Percentiles rank a stretch among this genome's conserved stretches.
Conservation (phyloP, 2,888 invertebrate species). For the Drosophila recens region DNA sequence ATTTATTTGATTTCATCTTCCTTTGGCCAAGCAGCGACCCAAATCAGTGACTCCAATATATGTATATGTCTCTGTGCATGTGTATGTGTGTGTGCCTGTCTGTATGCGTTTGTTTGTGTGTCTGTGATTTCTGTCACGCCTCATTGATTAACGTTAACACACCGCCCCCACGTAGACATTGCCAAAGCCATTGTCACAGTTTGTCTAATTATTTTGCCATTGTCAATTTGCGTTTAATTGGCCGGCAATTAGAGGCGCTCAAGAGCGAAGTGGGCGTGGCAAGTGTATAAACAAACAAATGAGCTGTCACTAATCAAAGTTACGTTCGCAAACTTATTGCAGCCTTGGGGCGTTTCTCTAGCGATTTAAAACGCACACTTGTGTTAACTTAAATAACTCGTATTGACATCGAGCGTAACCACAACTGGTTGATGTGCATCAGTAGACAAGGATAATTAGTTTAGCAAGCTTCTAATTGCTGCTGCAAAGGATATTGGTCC, state of each 20-base stretch:
- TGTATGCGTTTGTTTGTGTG: constrained; percentile 7
- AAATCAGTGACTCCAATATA: constrained; percentile 47
- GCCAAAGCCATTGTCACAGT: constrained; percentile 33
- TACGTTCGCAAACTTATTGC: constrained; percentile 11
- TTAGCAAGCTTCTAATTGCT: constrained; percentile 71
- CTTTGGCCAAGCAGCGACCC: constrained; percentile 42
- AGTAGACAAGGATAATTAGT: constrained; percentile 60
- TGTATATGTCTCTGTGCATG: constrained; percentile 1
- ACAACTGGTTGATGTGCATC: constrained; percentile 26
- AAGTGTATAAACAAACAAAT: constrained; percentile 38
- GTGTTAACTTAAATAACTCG: constrained; percentile 5
- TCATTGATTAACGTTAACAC: constrained; percentile 44
- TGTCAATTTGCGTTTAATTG: constrained; percentile 78
- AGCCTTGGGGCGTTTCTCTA: not conserved
- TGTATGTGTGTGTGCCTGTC: constrained; percentile 12
- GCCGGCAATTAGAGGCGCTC: constrained; percentile 59
- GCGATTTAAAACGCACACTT: constrained; percentile 26
- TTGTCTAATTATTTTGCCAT: constrained; percentile 73
- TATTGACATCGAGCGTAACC: constrained; percentile 12
- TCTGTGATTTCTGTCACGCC: constrained; percentile 47
- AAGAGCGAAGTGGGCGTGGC: constrained; percentile 33
- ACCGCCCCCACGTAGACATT: not conserved
- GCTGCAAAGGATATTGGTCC: constrained; percentile 35
- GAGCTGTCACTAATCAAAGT: constrained; percentile 49
- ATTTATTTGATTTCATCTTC: constrained; percentile 73